A percentile compares a stretch with the other conserved stretches of the same genome.
Conservation (phyloP, 2,888 invertebrate species). For the Cotesia congregata region DNA sequence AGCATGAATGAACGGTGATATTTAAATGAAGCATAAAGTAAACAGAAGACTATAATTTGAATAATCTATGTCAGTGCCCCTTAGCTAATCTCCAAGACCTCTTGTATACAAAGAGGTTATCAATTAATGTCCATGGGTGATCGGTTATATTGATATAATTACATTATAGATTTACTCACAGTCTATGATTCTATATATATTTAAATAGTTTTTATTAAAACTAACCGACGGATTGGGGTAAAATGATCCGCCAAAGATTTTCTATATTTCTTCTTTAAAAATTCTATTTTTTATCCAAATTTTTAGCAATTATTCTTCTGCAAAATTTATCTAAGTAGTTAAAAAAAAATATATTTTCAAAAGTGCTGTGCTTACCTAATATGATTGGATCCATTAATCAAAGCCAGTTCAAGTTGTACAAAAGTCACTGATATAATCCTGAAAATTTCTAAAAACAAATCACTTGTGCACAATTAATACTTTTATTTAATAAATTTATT, state of each 20-base stretch:
- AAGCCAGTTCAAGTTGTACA: neutral
- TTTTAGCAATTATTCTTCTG: no score
- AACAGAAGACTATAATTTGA: slow-evolving; percentile 11
- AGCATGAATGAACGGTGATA: neutral
- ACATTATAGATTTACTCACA: neutral
- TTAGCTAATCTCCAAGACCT: slow-evolving; percentile 31
- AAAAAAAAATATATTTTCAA: no score
- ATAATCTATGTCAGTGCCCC: slow-evolving; percentile 42
- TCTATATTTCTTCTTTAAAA: slow-evolving; percentile 1
- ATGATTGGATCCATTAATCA: slow-evolving; percentile 22
- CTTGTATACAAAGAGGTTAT: slow-evolving; percentile 34
- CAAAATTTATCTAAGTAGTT: no score
- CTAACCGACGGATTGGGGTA: slow-evolving; percentile 55
- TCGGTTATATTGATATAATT: slow-evolving; percentile 14
- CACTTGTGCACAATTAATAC: neutral
- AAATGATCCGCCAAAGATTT: slow-evolving; percentile 57
- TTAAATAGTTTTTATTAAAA: slow-evolving; percentile 50
- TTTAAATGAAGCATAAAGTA: slow-evolving; percentile 2
- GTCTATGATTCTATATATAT: neutral
- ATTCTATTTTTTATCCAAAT: neutral
- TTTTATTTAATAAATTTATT: neutral
- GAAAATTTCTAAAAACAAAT: neutral
- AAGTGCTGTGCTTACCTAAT: slow-evolving; percentile 11
- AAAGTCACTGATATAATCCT: neutral
- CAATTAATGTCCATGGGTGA: slow-evolving; percentile 30